These are phyloP conservation scores for Podiceps cristatus DNA, from an alignment of 2,113 vertebrate species.

Conservation along the genomic window DNA sequence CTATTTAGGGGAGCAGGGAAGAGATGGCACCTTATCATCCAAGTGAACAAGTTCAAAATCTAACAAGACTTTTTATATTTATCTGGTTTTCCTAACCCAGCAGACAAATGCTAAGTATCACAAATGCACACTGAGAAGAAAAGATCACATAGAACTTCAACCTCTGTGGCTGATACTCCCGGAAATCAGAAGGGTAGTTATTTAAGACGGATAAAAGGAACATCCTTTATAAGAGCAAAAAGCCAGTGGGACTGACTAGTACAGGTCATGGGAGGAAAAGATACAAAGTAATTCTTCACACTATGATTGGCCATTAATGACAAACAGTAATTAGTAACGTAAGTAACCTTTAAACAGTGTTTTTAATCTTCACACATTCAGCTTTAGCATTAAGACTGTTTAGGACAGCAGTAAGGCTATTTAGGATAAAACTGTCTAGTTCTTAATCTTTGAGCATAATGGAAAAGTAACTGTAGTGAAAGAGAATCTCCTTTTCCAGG, in stretches of 20 bases:
- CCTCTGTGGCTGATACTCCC: neutral
- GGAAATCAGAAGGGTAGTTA: neutral
- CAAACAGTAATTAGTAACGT: neutral
- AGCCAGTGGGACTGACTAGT: neutral
- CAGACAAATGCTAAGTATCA: neutral
- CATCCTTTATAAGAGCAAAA: neutral
- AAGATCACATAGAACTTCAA: neutral
- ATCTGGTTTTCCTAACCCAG: neutral
- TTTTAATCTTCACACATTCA: neutral
- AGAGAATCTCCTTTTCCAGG: neutral
- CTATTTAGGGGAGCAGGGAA: neutral
- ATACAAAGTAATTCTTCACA: neutral
- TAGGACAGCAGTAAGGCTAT: neutral
- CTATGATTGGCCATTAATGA: slow-evolving; percentile 5
- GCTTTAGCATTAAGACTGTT: neutral
- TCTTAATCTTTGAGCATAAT: neutral
- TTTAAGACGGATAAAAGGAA: neutral
- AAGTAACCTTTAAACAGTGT: neutral
- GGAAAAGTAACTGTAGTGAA: neutral
- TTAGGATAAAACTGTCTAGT: neutral
- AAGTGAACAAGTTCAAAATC: neutral
- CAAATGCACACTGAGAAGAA: neutral
- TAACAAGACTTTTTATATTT: neutral
- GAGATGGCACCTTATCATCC: neutral
- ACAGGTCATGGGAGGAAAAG: neutral